Conservation (phyloP, 2,113 vertebrate genomes). For the Bubalus kerabau region DNA sequence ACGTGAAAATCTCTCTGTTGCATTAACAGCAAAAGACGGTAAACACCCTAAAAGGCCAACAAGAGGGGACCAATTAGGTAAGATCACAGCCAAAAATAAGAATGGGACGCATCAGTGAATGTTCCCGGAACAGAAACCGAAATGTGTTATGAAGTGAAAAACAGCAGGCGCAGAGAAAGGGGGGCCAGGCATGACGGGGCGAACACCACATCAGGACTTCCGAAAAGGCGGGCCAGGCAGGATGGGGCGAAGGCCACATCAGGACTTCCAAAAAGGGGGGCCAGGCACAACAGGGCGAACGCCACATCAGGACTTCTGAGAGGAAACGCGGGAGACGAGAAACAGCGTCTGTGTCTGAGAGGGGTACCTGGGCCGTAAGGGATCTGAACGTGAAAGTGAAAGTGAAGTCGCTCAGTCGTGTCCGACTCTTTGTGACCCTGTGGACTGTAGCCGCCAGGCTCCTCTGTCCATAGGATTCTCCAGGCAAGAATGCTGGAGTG, state of each 20-base stretch:
- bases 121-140: not conserved
- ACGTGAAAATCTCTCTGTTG: not conserved
- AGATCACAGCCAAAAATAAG: not conserved
- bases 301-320: not conserved
- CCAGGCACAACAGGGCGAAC: fast-evolving
- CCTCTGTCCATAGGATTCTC: too few relatives aligned
- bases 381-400: not conserved
- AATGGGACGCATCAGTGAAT: not conserved
- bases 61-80: not conserved
- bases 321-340: not conserved
- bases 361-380: not conserved
- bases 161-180: not conserved
- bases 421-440: fast-evolving
- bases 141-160: not conserved
- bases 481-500: too few relatives aligned
- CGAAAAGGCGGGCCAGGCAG: fast-evolving
- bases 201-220: fast-evolving
- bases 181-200: not conserved
- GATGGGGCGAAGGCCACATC: fast-evolving
- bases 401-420: too few relatives aligned
- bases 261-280: fast-evolving
- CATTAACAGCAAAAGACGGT: not conserved
- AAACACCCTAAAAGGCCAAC: not conserved
- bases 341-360: not conserved
- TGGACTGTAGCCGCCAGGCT: too few relatives aligned